Evolutionary conservation across 1,140 invertebrate genomes (phyloP), one percentile per base, ranked within the genome.

Genomic region (Schlechtendalia chinensis): DNA sequence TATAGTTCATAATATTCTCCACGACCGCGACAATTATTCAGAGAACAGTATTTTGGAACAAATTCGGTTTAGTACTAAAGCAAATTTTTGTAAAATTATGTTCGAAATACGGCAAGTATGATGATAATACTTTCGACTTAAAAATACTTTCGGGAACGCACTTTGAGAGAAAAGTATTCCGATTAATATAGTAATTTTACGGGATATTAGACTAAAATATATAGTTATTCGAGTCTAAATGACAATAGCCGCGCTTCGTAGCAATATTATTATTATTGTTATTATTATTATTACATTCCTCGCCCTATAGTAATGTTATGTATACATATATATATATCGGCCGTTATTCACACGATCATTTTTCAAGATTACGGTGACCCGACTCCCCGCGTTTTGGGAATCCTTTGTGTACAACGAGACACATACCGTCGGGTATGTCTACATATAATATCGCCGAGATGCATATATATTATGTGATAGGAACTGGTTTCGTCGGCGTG

Each of bases 371-470:
- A 54, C 24, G 4, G 17, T 22, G 47, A 32, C 47, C 45, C 6
- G 67, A 16, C 67, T 71, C 47, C 24, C 58, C 45, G 75, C 39
- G 54, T 79, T 79, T 79, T 61, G 58, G 56, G 58, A 79, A 79
- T 79, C 75, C 58, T 58, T 79, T 79, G 56, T 39, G 27, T 22
- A 50, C 32, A 10, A 63, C 72, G 19, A 24, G 8, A 50, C 47
- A 1, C 47, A 50, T 50, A 14, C 47, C 14, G 47, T 50, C 1
- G 10, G 47, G 47, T 50, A 50, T 50, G 14, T 11, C 8, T 50
- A 50, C 12, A 50, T 50, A 74, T 54, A 39, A 65, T 56, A 50
- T 27, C 54, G n/a, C 24, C 17, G 29, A 19, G 17, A 29, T 61
- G 27, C 6, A 29, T 5, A 61, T 12, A 17, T 61, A 63, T 63